A percentile compares a stretch with the other conserved stretches of the same genome.
Conservation (phyloP, 2,113 vertebrate genomes). For the Epinephelus lanceolatus region DNA sequence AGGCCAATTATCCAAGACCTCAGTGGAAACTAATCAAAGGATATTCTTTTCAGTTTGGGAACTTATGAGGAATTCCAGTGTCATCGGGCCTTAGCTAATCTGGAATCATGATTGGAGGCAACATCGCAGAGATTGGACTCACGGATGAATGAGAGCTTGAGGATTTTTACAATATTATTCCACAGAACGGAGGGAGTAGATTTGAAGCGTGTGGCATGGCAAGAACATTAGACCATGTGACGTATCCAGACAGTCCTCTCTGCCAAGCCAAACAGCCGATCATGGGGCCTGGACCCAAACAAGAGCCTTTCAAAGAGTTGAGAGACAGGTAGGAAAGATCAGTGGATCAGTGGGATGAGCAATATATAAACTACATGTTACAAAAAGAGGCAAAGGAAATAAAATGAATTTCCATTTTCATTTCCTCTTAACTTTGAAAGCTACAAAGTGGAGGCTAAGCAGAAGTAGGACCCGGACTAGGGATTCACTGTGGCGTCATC, state of each 20-base stretch:
- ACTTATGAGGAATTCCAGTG: slow-evolving; percentile 77
- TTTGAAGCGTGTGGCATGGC: slow-evolving; percentile 73
- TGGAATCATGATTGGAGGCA: slow-evolving; percentile 75
- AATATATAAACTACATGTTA: slow-evolving; percentile 55
- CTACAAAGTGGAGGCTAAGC: slow-evolving; percentile 35
- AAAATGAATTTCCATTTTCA: slow-evolving; percentile 66
- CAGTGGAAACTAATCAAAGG: slow-evolving; percentile 69
- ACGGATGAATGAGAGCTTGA: slow-evolving; percentile 45
- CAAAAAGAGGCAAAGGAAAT: slow-evolving; percentile 39
- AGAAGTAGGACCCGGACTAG: slow-evolving; percentile 31
- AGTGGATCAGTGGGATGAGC: slow-evolving; percentile 49
- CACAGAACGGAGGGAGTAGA: slow-evolving; percentile 50
- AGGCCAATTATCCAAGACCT: slow-evolving; percentile 66
- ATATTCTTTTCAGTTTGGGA: slow-evolving; percentile 59
- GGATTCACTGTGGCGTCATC: slow-evolving; percentile 65
- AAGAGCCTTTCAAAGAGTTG: slow-evolving; percentile 55
- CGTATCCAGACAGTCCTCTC: slow-evolving; percentile 68
- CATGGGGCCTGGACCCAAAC: slow-evolving; percentile 55
- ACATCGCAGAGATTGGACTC: slow-evolving; percentile 62
- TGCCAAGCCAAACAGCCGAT: slow-evolving; percentile 80
- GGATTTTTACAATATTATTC: slow-evolving; percentile 69
- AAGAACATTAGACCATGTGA: slow-evolving; percentile 75
- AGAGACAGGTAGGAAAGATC: slow-evolving; percentile 74
- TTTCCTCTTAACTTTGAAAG: slow-evolving; percentile 57
- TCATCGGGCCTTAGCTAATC: slow-evolving; percentile 71